Conservation (phyloP, 2,797 vertebrate species). For the Podargus strigoides region DNA sequence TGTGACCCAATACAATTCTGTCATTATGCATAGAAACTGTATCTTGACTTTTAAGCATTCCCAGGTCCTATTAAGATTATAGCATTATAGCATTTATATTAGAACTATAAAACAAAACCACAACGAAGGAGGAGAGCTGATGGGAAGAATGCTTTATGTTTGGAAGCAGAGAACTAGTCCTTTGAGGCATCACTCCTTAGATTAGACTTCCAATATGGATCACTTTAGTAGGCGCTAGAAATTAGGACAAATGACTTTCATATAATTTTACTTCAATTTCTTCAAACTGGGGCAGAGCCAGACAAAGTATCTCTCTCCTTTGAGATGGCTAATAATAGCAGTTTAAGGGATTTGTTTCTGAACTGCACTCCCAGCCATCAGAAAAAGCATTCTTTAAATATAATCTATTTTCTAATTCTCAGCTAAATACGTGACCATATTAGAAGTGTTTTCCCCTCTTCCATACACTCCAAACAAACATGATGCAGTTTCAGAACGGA, state of each 20-base stretch:
- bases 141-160: neutral
- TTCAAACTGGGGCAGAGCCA: constrained; percentile 55
- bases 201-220: neutral
- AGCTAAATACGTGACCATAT: neutral
- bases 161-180: neutral
- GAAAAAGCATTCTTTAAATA: constrained; percentile 12
- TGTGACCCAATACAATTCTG: neutral
- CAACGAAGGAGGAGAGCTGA: neutral
- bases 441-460: neutral
- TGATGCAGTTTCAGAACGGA: neutral
- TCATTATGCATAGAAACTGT: neutral
- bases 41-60: neutral
- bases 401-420: neutral
- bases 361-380: neutral
- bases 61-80: neutral
- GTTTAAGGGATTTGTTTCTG: constrained; percentile 30
- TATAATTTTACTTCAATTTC: constrained; percentile 6
- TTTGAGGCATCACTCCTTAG: neutral
- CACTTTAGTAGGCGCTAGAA: neutral
- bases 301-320: constrained; percentile 29
- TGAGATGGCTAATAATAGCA: constrained; percentile 53
- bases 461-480: neutral
- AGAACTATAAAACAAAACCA: neutral
- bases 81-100: neutral
- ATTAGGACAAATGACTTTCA: constrained; percentile 49